A percentile compares a stretch with the other conserved stretches of the same genome.
Evolutionary conservation across 2,113 vertebrate genomes (phyloP).

Genomic region (Octodon degus): DNA sequence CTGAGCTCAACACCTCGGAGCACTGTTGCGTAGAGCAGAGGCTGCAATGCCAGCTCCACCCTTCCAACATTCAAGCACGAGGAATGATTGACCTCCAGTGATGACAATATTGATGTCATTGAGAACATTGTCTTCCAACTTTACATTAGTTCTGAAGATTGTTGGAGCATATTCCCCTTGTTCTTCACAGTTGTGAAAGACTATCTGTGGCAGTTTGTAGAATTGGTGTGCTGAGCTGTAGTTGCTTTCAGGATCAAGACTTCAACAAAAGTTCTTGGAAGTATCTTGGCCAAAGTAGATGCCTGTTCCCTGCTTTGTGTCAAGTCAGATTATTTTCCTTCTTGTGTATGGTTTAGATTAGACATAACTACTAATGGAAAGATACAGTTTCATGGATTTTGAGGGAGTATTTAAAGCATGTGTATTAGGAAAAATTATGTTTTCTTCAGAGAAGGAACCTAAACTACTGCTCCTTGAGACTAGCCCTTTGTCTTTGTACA

Average conservation of each 20-base stretch:
- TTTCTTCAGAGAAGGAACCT: conserved; percentile 44
- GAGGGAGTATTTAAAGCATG: not conserved
- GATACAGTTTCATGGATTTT: not conserved
- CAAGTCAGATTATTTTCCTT: conserved; percentile 14
- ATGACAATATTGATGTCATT: not conserved
- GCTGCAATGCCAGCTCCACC: not conserved
- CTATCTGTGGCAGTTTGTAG: not conserved
- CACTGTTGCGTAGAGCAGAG: not conserved
- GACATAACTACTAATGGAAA: not conserved
- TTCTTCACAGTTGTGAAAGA: not conserved
- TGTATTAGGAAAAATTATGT: not conserved
- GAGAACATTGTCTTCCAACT: not conserved
- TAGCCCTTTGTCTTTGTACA: not conserved
- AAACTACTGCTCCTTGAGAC: not conserved
- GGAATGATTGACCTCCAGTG: not conserved
- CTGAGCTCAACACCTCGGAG: not conserved
- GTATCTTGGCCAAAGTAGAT: not conserved
- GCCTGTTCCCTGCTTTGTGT: not conserved
- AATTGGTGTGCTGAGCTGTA: not conserved
- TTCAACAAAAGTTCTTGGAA: conserved; percentile 18
- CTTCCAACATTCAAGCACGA: not conserved
- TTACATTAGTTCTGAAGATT: conserved; percentile 30
- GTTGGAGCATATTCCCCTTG: not conserved
- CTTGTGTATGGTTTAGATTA: conserved; percentile 6
- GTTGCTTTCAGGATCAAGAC: conserved; percentile 24